Percentiles rank a stretch among this genome's conserved stretches.
Conservation (phyloP, 2,888 invertebrate species). For the Chromoteleia sp. region DNA sequence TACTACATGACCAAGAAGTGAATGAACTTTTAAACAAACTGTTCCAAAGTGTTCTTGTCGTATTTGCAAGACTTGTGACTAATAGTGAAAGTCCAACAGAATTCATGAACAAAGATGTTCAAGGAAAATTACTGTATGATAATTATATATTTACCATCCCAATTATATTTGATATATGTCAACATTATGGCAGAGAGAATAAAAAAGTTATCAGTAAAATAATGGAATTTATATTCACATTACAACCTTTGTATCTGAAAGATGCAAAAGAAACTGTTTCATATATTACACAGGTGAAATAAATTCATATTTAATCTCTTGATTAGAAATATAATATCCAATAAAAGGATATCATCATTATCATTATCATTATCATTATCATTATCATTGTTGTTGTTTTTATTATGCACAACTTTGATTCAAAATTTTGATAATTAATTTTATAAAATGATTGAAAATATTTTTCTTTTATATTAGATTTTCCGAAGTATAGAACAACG, state of each 20-base stretch:
- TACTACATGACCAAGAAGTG: constrained; percentile 84
- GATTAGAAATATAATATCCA: too few relatives aligned
- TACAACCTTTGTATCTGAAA: constrained; percentile 88
- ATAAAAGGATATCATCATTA: too few relatives aligned
- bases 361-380: too few relatives aligned
- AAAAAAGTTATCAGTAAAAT: constrained; percentile 87
- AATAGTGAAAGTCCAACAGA: constrained; percentile 87
- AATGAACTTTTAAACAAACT: constrained; percentile 87
- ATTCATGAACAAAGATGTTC: constrained; percentile 88
- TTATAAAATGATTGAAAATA: not conserved
- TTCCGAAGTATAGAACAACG: constrained; percentile 79
- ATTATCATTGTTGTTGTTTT: too few relatives aligned
- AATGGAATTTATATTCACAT: constrained; percentile 88
- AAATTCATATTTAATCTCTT: too few relatives aligned
- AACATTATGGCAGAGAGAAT: constrained; percentile 90
- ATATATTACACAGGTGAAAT: constrained; percentile 86
- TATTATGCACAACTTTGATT: too few relatives aligned
- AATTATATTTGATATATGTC: constrained; percentile 91
- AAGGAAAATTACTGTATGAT: constrained; percentile 90
- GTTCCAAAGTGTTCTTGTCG: constrained; percentile 87
- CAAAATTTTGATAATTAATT: not conserved
- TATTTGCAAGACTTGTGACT: constrained; percentile 91
- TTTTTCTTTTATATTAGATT: constrained; percentile 77
- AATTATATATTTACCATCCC: constrained; percentile 94
- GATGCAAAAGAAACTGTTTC: constrained; percentile 86